Conservation (phyloP, 2,113 vertebrate species). For the Donacobius atricapilla region DNA sequence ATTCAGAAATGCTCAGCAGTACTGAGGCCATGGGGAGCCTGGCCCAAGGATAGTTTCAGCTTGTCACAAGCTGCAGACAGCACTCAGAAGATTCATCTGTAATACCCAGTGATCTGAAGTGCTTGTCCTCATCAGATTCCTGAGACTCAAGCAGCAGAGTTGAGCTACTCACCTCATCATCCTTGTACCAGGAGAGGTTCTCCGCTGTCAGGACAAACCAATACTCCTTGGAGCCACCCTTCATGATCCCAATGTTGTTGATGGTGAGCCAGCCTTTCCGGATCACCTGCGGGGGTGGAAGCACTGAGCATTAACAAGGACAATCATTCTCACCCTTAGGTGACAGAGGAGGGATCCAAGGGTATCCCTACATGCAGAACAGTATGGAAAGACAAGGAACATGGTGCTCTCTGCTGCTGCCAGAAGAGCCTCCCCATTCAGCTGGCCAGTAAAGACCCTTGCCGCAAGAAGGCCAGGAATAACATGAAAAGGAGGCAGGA, state of each 20-base stretch:
- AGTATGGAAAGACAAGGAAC: conserved; percentile 24
- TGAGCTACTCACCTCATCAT: conserved; percentile 89
- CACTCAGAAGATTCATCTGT: not conserved
- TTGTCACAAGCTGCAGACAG: not conserved
- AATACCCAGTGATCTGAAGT: not conserved
- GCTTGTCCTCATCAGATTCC: not conserved
- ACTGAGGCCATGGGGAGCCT: not conserved
- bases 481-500: not conserved
- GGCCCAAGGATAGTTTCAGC: not conserved
- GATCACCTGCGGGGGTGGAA: conserved; percentile 85
- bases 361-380: not conserved
- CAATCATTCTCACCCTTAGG: not conserved
- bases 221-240: conserved; percentile 97
- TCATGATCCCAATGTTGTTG: conserved; percentile 99
- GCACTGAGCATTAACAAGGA: not conserved
- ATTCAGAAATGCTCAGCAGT: not conserved
- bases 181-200: conserved; percentile 98
- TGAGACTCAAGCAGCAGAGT: not conserved
- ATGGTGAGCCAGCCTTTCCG: conserved; percentile 99
- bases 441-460: not conserved
- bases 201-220: conserved; percentile 98
- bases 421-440: conserved; percentile 7
- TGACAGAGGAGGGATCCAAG: not conserved
- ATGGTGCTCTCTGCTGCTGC: conserved; percentile 47
- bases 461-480: not conserved